Evolutionary conservation across 2,113 vertebrate species (phyloP).

Genomic region (Cinclus mexicanus): DNA sequence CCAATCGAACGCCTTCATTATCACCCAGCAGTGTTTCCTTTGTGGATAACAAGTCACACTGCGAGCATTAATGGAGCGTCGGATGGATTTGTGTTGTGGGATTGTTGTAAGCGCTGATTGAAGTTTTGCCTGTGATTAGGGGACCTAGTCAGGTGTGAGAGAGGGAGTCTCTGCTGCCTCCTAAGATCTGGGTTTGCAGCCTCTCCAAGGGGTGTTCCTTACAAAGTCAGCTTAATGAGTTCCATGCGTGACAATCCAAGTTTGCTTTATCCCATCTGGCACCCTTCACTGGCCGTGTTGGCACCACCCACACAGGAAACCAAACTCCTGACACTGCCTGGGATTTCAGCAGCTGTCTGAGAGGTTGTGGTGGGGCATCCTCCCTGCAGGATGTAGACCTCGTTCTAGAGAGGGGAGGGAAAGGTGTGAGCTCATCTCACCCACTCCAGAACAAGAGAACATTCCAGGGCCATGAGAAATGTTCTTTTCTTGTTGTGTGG

Average conservation of each 20-base stretch:
- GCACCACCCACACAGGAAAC: accelerated
- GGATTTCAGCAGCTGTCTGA: background rate
- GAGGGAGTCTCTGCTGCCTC: background rate
- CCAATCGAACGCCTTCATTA: constrained; percentile 47
- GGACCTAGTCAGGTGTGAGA: constrained; percentile 27
- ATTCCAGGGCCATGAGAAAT: accelerated
- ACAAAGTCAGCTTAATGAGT: background rate
- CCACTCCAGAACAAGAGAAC: accelerated
- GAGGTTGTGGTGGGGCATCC: background rate
- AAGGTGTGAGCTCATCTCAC: background rate
- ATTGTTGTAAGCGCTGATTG: constrained; percentile 21
- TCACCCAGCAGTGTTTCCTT: constrained; percentile 45
- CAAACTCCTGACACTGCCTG: accelerated
- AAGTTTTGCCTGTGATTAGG: constrained; percentile 20
- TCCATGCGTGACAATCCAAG: accelerated
- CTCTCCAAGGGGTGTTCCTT: background rate
- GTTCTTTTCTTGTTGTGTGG: background rate
- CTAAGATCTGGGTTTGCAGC: background rate
- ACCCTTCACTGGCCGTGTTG: accelerated
- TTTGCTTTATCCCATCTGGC: background rate
- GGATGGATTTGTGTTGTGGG: constrained; percentile 16
- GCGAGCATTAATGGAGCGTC: background rate
- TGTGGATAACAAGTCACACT: constrained; percentile 42
- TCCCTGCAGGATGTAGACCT: accelerated
- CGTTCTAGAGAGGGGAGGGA: accelerated